Conservation (phyloP, 2,888 invertebrate species). For the Phaonia tiefii region DNA sequence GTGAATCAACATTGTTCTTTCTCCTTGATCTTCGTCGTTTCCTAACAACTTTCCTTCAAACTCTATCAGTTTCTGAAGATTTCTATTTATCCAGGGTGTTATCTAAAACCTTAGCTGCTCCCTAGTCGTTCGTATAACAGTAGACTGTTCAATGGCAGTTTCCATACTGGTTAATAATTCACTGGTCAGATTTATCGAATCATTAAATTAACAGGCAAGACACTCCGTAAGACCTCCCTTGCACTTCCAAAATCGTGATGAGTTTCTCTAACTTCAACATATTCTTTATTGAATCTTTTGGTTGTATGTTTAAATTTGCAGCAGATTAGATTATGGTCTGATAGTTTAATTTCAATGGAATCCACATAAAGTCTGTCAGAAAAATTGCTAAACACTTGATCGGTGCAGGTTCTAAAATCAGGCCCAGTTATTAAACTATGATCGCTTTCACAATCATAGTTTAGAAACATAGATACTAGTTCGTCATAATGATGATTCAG, state of each 20-base stretch:
- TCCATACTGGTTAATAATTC: not conserved
- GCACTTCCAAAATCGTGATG: not conserved
- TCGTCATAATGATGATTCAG: not conserved
- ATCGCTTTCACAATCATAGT: conserved; percentile 31
- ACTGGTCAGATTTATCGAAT: not conserved
- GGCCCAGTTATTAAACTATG: conserved; percentile 35
- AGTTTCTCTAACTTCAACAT: not conserved
- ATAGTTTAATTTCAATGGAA: conserved; percentile 24
- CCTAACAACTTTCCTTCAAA: conserved; percentile 29
- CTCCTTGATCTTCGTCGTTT: not conserved
- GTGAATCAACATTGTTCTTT: not conserved
- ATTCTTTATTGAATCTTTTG: too few relatives aligned
- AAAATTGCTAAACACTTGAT: conserved; percentile 35
- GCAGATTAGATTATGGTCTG: conserved; percentile 25
- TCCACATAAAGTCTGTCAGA: not conserved
- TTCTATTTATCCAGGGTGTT: not conserved
- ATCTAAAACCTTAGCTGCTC: not conserved
- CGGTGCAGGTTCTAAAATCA: conserved; percentile 15
- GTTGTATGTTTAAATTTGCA: not conserved
- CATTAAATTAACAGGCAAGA: conserved; percentile 7
- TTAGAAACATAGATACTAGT: not conserved
- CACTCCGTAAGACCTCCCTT: not conserved
- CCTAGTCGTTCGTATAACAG: not conserved
- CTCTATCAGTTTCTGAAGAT: conserved; percentile 11
- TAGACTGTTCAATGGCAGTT: not conserved